Conservation (phyloP, 1,140 invertebrate genomes). For the Philopotamus ludificatus region DNA sequence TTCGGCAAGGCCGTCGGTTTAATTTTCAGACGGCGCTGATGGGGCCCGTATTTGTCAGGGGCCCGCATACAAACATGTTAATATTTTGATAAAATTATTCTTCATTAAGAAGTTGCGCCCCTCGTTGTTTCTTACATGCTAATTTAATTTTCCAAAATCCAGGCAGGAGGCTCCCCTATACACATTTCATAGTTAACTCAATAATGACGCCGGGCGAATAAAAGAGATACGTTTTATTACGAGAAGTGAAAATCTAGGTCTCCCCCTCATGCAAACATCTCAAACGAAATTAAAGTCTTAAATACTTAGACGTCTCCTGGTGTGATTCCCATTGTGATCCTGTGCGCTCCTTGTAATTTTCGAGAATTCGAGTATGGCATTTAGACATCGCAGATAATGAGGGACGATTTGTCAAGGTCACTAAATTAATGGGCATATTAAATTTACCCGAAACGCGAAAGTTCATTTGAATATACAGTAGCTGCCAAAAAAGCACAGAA, state of each 20-base stretch:
- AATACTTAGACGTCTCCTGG: not conserved
- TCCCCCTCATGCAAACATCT: conserved; percentile 3
- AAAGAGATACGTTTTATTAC: conserved; percentile 10
- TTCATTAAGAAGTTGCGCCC: conserved; percentile 12
- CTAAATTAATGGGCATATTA: no score
- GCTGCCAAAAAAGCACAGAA: no score
- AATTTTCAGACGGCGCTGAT: no score
- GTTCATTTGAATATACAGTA: no score
- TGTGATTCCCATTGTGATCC: no score
- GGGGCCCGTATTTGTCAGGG: not conserved
- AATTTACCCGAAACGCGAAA: no score
- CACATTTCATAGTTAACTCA: conserved; percentile 7
- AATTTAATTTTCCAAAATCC: conserved; percentile 19
- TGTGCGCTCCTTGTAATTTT: no score
- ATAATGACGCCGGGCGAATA: conserved; percentile 7
- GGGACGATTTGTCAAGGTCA: no score
- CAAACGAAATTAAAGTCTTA: conserved; percentile 21
- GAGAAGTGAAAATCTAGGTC: not conserved
- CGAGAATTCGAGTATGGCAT: no score
- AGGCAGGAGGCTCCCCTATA: not conserved
- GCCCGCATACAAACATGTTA: not conserved
- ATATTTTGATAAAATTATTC: conserved; percentile 25
- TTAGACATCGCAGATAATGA: no score
- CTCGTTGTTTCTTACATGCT: conserved; percentile 15
- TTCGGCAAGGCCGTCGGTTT: no score